Percentiles rank a stretch among this genome's conserved stretches.
phyloP scores from a whole-genome alignment of 2,888 invertebrate species.

The Nomada fucata region DNA sequence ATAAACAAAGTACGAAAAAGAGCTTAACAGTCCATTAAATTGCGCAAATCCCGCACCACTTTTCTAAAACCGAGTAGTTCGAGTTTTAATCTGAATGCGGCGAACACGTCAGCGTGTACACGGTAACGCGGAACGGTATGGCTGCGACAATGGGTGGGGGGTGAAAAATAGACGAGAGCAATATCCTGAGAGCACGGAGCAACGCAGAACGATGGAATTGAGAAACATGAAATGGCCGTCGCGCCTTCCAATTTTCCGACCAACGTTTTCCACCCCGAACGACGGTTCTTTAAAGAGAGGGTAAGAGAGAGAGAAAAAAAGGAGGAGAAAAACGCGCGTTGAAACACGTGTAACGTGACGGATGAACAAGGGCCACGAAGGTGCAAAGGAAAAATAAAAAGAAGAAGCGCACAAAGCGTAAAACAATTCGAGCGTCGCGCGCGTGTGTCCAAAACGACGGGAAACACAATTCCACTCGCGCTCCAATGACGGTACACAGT shows the following conservation, averaged over 20 bases:
- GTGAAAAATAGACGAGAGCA: conserved; percentile 36
- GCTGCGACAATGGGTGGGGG: conserved; percentile 27
- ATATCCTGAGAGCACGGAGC: conserved; percentile 58
- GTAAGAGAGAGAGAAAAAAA: not conserved
- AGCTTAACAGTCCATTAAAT: conserved; percentile 19
- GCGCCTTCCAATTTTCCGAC: conserved; percentile 61
- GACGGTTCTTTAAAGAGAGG: not conserved
- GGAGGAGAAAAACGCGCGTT: not conserved
- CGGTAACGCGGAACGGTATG: conserved; percentile 13
- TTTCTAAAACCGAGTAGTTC: not conserved
- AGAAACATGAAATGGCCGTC: conserved; percentile 52
- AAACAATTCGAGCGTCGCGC: too few species aligned
- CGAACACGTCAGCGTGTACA: conserved; percentile 1
- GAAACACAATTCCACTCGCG: too few species aligned
- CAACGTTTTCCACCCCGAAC: conserved; percentile 37
- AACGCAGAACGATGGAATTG: conserved; percentile 47
- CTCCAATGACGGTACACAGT: too few species aligned
- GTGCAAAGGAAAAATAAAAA: too few species aligned
- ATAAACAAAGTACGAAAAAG: not conserved
- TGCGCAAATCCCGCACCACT: conserved; percentile 13
- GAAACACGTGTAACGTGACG: too few species aligned
- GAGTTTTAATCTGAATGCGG: conserved; percentile 43
- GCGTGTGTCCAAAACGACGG: too few species aligned
- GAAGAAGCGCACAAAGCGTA: too few species aligned
- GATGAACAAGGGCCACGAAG: too few species aligned